Conservation (phyloP, 1,140 invertebrate genomes). For the Pseudomyrmex cubaensis region DNA sequence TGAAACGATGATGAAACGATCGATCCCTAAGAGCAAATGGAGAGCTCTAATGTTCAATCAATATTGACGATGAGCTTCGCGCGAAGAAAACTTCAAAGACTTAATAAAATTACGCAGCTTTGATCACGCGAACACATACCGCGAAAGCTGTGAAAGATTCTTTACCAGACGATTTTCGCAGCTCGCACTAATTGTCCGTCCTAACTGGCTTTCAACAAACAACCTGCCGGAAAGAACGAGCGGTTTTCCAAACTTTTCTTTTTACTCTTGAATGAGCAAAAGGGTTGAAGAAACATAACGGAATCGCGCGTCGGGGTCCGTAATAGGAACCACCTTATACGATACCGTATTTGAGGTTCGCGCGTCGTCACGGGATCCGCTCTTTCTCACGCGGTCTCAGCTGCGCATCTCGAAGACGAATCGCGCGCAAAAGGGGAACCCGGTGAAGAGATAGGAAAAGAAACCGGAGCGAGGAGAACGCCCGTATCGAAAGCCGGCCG, state of each 20-base stretch:
- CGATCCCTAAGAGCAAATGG: slow-evolving; percentile 56
- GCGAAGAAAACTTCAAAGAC: neutral
- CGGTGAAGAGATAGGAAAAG: neutral
- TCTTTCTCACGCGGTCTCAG: slow-evolving; percentile 54
- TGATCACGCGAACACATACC: neutral
- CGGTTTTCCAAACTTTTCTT: slow-evolving; percentile 28
- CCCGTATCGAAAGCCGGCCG: slow-evolving; percentile 51
- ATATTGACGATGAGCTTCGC: neutral
- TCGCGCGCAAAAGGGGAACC: slow-evolving; percentile 27
- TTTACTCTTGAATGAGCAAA: neutral
- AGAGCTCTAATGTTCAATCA: slow-evolving; percentile 6
- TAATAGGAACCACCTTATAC: slow-evolving; percentile 44
- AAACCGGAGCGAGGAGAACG: slow-evolving; percentile 44
- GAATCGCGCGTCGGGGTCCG: slow-evolving; percentile 16
- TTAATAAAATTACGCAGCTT: slow-evolving; percentile 40
- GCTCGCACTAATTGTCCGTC: slow-evolving; percentile 37
- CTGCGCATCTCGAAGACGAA: slow-evolving; percentile 4
- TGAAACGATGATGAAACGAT: slow-evolving; percentile 8
- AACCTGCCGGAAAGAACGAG: neutral
- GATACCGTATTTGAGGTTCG: slow-evolving; percentile 37
- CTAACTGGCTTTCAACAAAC: slow-evolving; percentile 12
- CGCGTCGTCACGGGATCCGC: slow-evolving; percentile 31
- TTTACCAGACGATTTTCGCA: slow-evolving; percentile 25
- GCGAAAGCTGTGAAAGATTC: slow-evolving; percentile 16
- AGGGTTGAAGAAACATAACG: slow-evolving; percentile 42